These are phyloP conservation scores for Lophochroa leadbeateri DNA, from an alignment of 2,113 vertebrate species.

Conservation along the genomic window DNA sequence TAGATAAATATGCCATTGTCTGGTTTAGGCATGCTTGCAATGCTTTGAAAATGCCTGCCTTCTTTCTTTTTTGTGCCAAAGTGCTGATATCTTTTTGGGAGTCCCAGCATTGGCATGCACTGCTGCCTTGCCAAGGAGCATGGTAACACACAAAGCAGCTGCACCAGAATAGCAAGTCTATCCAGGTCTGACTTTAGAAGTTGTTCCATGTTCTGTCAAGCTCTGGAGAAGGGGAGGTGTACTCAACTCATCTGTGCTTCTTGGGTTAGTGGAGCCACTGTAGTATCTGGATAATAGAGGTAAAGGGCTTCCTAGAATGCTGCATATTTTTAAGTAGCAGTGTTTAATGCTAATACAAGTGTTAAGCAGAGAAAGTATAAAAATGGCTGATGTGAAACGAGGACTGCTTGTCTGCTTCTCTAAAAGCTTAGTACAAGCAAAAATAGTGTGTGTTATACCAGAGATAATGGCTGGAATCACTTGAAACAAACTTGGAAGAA, in stretches of 20 bases:
- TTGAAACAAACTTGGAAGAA: neutral
- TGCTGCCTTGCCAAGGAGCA: neutral
- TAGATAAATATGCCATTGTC: neutral
- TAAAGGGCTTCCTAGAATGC: neutral
- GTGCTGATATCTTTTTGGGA: neutral
- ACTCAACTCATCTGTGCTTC: neutral
- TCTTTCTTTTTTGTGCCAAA: neutral
- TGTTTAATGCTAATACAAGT: neutral
- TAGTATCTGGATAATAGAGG: neutral
- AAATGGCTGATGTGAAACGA: neutral
- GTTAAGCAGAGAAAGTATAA: neutral
- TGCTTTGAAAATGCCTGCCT: neutral
- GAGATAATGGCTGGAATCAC: neutral
- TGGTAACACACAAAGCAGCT: neutral
- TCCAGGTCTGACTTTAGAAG: neutral
- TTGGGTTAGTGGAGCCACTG: neutral
- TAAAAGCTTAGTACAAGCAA: neutral
- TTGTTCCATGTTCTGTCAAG: neutral
- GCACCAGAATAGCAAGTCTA: slow-evolving; percentile 22
- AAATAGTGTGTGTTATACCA: neutral
- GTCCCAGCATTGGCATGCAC: neutral
- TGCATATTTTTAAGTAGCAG: neutral
- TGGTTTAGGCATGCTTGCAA: neutral
- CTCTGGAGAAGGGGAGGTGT: neutral
- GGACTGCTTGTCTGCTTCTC: neutral